Conservation (phyloP, 1,140 invertebrate genomes). For the Nephotettix cincticeps region DNA sequence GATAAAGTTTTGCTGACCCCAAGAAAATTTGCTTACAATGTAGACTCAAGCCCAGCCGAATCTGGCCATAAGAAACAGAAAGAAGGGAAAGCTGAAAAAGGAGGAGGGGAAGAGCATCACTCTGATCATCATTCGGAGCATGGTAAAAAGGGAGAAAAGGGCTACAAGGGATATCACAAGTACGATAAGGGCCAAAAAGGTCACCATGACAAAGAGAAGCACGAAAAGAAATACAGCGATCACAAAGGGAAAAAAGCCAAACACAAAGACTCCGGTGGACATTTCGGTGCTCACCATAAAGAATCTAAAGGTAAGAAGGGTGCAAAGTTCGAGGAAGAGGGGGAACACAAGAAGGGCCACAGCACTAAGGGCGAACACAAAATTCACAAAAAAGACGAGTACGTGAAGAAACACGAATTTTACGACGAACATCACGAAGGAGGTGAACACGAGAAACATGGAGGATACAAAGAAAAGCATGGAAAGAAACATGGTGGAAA, state of each 20-base stretch:
- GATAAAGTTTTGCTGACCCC: slow-evolving; percentile 14
- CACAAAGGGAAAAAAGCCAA: slow-evolving; percentile 45
- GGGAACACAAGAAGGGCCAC: slow-evolving; percentile 67
- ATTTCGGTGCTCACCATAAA: slow-evolving; percentile 47
- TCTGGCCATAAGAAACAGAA: slow-evolving; percentile 23
- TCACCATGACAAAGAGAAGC: slow-evolving; percentile 46
- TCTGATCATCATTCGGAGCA: slow-evolving; percentile 42
- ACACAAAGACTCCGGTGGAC: slow-evolving; percentile 46
- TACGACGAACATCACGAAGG: slow-evolving; percentile 69
- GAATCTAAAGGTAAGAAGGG: slow-evolving; percentile 47
- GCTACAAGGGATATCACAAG: slow-evolving; percentile 47
- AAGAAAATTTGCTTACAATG: slow-evolving; percentile 19
- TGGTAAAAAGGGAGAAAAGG: slow-evolving; percentile 47
- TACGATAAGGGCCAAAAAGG: slow-evolving; percentile 47
- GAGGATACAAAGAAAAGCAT: slow-evolving; percentile 57
- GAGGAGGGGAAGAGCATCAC: slow-evolving; percentile 42
- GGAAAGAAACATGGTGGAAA: slow-evolving; percentile 52
- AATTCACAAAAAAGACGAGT: slow-evolving; percentile 71
- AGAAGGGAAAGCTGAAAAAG: slow-evolving; percentile 41
- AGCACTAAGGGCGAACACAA: slow-evolving; percentile 70
- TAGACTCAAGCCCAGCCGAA: slow-evolving; percentile 15
- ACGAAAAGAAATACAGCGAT: slow-evolving; percentile 46
- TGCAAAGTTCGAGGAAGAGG: slow-evolving; percentile 57
- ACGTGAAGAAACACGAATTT: slow-evolving; percentile 70
- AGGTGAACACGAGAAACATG: slow-evolving; percentile 62